Conservation (phyloP, 1,140 invertebrate species). For the Nymphalis io region DNA sequence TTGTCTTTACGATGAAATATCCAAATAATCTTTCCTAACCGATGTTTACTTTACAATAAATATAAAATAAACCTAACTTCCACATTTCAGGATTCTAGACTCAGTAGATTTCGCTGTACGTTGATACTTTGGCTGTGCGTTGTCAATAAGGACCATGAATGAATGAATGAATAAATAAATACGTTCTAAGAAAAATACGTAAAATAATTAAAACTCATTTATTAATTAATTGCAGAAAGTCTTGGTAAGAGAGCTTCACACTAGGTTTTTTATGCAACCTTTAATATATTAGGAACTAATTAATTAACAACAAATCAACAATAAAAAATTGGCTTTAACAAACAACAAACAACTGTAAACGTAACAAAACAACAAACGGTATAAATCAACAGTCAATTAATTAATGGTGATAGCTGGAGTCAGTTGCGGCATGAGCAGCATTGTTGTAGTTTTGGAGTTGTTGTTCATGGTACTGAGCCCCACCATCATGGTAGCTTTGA, state of each 20-base stretch:
- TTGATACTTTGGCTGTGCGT: no score
- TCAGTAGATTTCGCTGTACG: no score
- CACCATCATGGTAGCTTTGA: conserved; percentile 20
- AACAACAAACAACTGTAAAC: no score
- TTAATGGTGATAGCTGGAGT: conserved; percentile 8
- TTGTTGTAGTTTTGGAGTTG: neutral
- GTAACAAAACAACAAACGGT: no score
- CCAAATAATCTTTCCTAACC: no score
- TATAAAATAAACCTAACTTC: no score
- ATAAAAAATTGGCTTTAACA: no score
- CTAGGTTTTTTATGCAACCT: conserved; percentile 5
- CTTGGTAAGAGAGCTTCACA: neutral
- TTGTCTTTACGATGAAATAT: no score
- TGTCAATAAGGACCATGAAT: no score
- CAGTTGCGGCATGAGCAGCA: neutral
- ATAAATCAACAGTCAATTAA: neutral
- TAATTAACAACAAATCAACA: neutral
- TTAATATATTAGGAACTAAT: conserved; percentile 1
- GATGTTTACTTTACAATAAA: no score
- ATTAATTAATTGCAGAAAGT: neutral
- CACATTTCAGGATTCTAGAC: no score
- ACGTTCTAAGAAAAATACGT: neutral
- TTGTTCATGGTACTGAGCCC: conserved; percentile 12
- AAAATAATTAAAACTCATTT: neutral
- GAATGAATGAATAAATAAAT: no score